phyloP scores from a whole-genome alignment of 2,888 invertebrate species.

The Eupeodes luniger region DNA sequence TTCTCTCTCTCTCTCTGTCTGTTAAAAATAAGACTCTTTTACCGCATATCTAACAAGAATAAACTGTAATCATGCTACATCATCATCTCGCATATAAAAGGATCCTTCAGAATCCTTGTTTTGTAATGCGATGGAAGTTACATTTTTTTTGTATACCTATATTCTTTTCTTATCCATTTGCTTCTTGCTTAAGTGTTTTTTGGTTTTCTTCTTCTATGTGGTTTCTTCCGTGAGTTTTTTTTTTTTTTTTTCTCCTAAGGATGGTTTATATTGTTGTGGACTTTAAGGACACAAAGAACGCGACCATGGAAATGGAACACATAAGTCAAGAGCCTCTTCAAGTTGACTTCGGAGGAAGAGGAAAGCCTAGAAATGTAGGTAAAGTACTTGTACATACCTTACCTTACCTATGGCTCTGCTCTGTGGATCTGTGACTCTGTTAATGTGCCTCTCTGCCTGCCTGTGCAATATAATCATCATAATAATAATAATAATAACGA shows the following conservation, averaged over 20 bases:
- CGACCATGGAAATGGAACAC: conserved; percentile 61
- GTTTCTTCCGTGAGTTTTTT: conserved; percentile 18
- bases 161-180: conserved; percentile 13
- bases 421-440: no score
- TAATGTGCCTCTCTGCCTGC: no score
- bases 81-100: conserved; percentile 42
- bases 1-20: neutral
- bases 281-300: conserved; percentile 31
- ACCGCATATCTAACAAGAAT: conserved; percentile 51
- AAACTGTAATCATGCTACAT: conserved; percentile 68
- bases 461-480: neutral
- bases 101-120: conserved; percentile 56
- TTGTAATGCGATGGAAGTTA: conserved; percentile 34
- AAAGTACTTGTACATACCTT: conserved; percentile 14
- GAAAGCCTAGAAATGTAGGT: conserved; percentile 12
- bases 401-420: neutral
- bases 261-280: conserved; percentile 7
- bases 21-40: conserved; percentile 40
- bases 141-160: neutral
- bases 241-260: conserved; percentile 8
- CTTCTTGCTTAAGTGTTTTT: conserved; percentile 29
- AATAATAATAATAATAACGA: conserved; percentile 20
- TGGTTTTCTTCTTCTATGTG: conserved; percentile 22
- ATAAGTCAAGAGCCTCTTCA: conserved; percentile 56
- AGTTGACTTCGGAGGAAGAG: conserved; percentile 15